Evolutionary conservation across 2,797 vertebrate species (phyloP), one percentile per base, ranked within the genome.

Genomic region (Gadopsis bispinosus): DNA sequence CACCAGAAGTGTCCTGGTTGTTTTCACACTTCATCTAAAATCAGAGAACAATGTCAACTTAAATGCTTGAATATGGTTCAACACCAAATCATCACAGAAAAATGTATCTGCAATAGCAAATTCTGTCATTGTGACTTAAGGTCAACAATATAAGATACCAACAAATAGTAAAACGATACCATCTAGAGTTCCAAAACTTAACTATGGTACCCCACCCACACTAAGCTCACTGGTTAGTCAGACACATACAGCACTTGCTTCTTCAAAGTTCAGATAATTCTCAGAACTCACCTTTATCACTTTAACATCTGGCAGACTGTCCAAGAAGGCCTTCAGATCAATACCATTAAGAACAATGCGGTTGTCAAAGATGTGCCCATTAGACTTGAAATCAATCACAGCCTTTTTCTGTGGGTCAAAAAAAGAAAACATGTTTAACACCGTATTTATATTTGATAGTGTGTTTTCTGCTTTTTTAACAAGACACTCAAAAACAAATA

Each of bases 311-410:
- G 98, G 98, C 31, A 99, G 94, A 83, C 98, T 99, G 94, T 99
- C 98, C 83, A 99, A 95, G 90, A 99, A 99, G 67, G 98, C 98
- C 93, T 99, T 99, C 90, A 99, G 93, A 84, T 99, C 98, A 58
- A 99, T 99, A 59, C 98, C 98, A 73, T 99, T 99, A 35, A 99
- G 95, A 90, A 99, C 98, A 69, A 99, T 99, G 83, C 98, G 96
- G 92, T 99, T 99, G 93, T 99, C 98, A 78, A 99, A 99, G 93
- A 99, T 99, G 88, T 99, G 98, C 43, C 98, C 98, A 64, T 99
- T 99, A 19, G 98, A 99, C 86, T 99, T 99, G 93, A 99, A 99
- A 93, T 99, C 98, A 79, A 99, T 99, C 70, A 99, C 98, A 26
- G 98, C 98, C 92, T 99, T 99, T 97, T 99, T 99, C 98, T 99